Base-by-base conservation (phyloP, 2,797 vertebrate genomes). In the Sebastiscus tertius region DNA sequence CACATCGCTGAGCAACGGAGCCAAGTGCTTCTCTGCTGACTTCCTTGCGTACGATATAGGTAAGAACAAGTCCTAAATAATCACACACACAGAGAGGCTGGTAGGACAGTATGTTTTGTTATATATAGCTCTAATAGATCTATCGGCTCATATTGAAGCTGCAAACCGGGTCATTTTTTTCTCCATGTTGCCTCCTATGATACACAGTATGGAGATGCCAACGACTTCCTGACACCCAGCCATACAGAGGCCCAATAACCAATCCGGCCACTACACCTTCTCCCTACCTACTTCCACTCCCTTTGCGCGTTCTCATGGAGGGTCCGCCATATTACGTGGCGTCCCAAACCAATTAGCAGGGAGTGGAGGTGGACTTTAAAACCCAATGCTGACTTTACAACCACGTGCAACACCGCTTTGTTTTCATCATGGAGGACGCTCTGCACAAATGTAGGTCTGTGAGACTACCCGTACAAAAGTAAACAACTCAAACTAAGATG, bases 1-100 rank as follows among this genome's bases (percentile, higher is more conserved):
- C 91, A 99, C 98, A 34, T 98, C 98, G 31, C 89, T 98, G 67
- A 99, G 98, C 95, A 98, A 98, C 2, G 98, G 98, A 66, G 98
- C 98, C 59, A 98, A 99, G 89, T 98, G 97, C 87, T 99, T 98
- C 78, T 99, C 97, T 81, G 95, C 97, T 18, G 97, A 99, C 95
- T 98, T 98, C 91, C 95, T 98, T 77, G 96, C 97, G 11, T 98
- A 98, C 77, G 97, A 98, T 75, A 96, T 97, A 31, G 97, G 97
- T 98, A 95, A 85, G 96, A 94, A 60, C 52, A 26, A 14, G 60
- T 42, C 6, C 1, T 16, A 31, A 9, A 74, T 5, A 29, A 26
- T 7, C 10, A 62, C 62, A 75, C 55, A 52, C 16, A 26, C 39
- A 1, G 20, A 12, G 33, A 7, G 33, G 0, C 7, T 29, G 27